Base-by-base conservation (phyloP, 2,888 invertebrate species). In the Tiliacea citrago region DNA sequence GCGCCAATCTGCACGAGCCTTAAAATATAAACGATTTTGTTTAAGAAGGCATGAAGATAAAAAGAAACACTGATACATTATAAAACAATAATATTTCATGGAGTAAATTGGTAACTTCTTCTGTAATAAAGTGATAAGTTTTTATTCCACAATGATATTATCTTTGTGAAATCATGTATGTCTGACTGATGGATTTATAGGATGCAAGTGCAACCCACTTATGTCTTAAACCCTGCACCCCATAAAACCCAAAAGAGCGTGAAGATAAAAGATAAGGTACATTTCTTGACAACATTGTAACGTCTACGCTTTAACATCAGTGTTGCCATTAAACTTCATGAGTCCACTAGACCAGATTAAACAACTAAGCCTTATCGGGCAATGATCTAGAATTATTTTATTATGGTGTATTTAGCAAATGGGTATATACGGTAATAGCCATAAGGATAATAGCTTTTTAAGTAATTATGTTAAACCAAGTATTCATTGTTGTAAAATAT, bases 201-300 rank as follows among this genome's bases (percentile, higher is more conserved):
- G 4, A 24, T 24, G 21, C 35, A 35, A 49, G 10, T 39, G 24
- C 57, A 67, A 53, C 0, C 21, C 18, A 58, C 67, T 66, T 35
- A 9, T 35, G 10, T 42, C 60, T 77, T 61, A 72, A 49, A 29
- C 49, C 60, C 61, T 85, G 51, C 66, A 53, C 51, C 47, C 60
- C 53, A 61, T 83, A 66, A 78, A 82, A 77, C 73, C 65, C 39
- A 84, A 77, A 81, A 83, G 68, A 75, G 73, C 77, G 68, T 70
- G 49, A 83, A 81, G 79, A 83, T 84, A 76, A 66, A 65, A 81
- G 70, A 84, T 79, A 84, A 79, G 58, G 79, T 86, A 71, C 77
- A 84, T 84, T 86, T 84, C 77, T 70, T 83, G 68, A 73, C 70
- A 74, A 86, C 83, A 86, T 72, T 86, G 85, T 85, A 75, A 72